These are phyloP conservation scores for Drosophila albomicans DNA, from an alignment of 1,140 invertebrate genomes.

Conservation along the genomic window DNA sequence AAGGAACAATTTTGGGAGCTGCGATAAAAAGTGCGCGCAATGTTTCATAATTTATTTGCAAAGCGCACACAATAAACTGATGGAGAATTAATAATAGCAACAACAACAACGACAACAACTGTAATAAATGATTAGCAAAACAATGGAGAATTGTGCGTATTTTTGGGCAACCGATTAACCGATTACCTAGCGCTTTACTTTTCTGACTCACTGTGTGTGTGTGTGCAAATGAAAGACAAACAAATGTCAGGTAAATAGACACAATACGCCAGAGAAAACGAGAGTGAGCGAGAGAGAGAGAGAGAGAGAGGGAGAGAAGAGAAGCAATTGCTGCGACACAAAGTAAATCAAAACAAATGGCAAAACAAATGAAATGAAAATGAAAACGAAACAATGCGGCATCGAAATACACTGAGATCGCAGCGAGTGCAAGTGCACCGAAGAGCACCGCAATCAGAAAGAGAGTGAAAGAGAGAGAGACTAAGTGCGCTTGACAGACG, in stretches of 20 bases:
- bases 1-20: not conserved
- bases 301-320: not conserved
- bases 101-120: conserved; percentile 29
- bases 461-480: not conserved
- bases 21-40: conserved; percentile 44
- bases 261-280: not conserved
- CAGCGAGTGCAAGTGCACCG: conserved; percentile 63
- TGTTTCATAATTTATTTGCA: conserved; percentile 73
- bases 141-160: conserved; percentile 42
- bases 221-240: conserved; percentile 16
- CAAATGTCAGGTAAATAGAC: not conserved
- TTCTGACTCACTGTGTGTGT: conserved; percentile 44
- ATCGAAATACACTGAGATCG: conserved; percentile 18
- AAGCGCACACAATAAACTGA: conserved; percentile 53
- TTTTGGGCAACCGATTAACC: conserved; percentile 46
- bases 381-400: conserved; percentile 34
- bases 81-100: conserved; percentile 44
- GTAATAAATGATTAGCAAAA: conserved; percentile 32
- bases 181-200: conserved; percentile 39
- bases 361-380: conserved; percentile 52
- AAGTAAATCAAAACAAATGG: conserved; percentile 29
- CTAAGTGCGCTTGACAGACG: not conserved
- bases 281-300: not conserved
- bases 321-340: conserved; percentile 2
- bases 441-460: not conserved